Evolutionary conservation across 2,888 invertebrate genomes (phyloP).

Genomic region (Anthrax anthrax): DNA sequence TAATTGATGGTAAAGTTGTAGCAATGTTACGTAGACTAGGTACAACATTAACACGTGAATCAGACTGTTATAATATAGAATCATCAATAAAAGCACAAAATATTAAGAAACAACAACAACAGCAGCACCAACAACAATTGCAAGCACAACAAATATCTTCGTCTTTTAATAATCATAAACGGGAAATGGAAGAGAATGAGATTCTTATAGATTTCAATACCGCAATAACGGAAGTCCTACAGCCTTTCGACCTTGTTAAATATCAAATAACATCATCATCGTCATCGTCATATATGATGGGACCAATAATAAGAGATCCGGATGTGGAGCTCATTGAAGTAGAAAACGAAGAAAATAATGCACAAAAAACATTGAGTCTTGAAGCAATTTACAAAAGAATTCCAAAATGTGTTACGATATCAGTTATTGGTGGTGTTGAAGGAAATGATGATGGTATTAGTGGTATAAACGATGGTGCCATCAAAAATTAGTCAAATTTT

Average conservation of each 20-base stretch:
- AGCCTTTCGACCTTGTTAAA: constrained; percentile 1
- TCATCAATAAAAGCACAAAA: background rate
- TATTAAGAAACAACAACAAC: background rate
- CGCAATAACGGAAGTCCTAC: constrained; percentile 31
- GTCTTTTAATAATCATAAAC: background rate
- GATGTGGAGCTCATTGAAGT: background rate
- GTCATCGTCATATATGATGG: background rate
- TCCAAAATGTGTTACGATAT: constrained; percentile 5
- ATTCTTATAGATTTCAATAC: constrained; percentile 30
- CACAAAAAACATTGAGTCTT: background rate
- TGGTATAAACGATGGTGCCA: background rate
- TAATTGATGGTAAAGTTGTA: constrained; percentile 29
- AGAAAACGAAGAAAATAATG: background rate
- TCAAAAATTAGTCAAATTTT: background rate
- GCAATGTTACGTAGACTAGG: constrained; percentile 30
- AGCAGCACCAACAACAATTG: too few species aligned
- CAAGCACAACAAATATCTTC: too few species aligned
- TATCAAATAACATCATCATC: background rate
- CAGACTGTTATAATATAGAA: background rate
- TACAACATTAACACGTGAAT: constrained; percentile 25
- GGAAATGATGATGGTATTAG: background rate
- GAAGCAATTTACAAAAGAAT: constrained; percentile 4
- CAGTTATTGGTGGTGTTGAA: background rate
- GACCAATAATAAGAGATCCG: background rate
- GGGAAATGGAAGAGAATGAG: constrained; percentile 20